Evolutionary conservation across 2,797 vertebrate species (phyloP).

Genomic region (Agapornis canus): DNA sequence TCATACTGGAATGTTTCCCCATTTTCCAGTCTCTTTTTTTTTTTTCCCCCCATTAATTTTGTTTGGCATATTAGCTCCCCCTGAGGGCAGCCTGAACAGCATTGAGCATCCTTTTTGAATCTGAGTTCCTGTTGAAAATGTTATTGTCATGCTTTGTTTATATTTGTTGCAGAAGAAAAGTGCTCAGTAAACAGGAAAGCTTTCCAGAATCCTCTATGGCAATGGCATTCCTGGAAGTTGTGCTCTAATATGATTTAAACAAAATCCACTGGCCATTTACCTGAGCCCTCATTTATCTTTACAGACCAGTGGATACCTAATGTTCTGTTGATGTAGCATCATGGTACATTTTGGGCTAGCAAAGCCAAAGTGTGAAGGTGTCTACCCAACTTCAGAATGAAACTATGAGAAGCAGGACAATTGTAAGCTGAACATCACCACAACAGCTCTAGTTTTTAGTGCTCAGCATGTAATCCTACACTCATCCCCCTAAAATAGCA

Average conservation of each 20-base stretch:
- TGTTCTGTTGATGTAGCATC: neutral
- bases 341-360: neutral
- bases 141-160: neutral
- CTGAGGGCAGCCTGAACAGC: neutral
- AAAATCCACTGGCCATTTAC: neutral
- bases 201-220: neutral
- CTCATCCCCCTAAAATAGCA: neutral
- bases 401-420: neutral
- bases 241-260: neutral
- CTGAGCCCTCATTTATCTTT: neutral
- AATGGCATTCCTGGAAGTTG: neutral
- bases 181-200: neutral
- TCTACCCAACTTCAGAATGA: neutral
- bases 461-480: neutral
- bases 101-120: neutral
- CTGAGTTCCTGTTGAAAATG: neutral
- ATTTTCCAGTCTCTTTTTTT: neutral
- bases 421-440: neutral
- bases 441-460: neutral
- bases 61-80: neutral
- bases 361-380: neutral
- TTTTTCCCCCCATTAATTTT: neutral
- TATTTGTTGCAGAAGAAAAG: conserved; percentile 20
- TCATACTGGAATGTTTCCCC: neutral
- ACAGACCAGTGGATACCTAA: neutral